Conservation (phyloP, 2,113 vertebrate genomes). For the Paedocypris sp. region DNA sequence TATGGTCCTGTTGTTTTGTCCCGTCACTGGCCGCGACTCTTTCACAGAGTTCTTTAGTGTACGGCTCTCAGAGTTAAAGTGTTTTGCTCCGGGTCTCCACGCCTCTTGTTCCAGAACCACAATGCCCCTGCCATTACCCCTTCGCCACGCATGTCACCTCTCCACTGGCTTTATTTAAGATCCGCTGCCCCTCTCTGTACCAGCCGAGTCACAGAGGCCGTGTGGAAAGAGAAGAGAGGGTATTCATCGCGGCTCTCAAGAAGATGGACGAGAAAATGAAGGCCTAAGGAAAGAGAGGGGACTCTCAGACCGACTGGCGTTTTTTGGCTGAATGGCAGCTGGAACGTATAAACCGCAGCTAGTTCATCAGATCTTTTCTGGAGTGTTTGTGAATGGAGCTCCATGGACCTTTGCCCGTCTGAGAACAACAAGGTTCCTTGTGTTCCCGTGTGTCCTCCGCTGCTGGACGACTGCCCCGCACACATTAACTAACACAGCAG, state of each 20-base stretch:
- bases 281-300: neutral
- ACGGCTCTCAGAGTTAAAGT: conserved; percentile 35
- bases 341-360: conserved; percentile 41
- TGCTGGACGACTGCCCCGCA: conserved; percentile 38
- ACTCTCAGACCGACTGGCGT: conserved; percentile 37
- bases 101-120: conserved; percentile 40
- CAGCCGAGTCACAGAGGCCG: conserved; percentile 23
- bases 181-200: conserved; percentile 16
- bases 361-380: conserved; percentile 54
- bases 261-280: conserved; percentile 13
- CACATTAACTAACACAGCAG: conserved; percentile 53
- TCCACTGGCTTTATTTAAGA: conserved; percentile 51
- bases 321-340: neutral
- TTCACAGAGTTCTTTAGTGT: conserved; percentile 11
- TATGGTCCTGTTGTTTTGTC: conserved; percentile 19
- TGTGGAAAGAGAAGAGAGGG: conserved; percentile 13
- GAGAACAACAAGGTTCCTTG: conserved; percentile 52
- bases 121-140: conserved; percentile 56
- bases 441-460: conserved; percentile 40
- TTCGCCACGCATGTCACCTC: conserved; percentile 54
- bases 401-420: conserved; percentile 50
- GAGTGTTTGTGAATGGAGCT: conserved; percentile 43
- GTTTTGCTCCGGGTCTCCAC: conserved; percentile 41
- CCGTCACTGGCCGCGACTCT: conserved; percentile 4
- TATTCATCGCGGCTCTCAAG: conserved; percentile 6